These are phyloP conservation scores for Sturnira hondurensis DNA, from an alignment of 2,113 vertebrate genomes.

Conservation along the genomic window DNA sequence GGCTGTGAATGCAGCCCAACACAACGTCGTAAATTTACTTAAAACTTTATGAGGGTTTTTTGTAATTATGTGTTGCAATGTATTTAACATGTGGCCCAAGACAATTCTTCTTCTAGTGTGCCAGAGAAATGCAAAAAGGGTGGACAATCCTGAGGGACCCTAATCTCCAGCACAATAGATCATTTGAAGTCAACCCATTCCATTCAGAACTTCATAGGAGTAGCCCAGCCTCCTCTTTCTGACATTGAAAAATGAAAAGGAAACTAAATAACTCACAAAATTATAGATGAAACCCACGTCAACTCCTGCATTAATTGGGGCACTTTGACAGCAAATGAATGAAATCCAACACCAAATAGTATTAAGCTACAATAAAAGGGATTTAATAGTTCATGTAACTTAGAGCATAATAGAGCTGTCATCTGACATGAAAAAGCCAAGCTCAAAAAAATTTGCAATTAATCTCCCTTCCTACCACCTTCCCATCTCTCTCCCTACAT, in stretches of 20 bases:
- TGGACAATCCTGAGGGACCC: background rate
- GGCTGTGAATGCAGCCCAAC: no score
- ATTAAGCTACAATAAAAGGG: background rate
- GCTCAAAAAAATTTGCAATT: background rate
- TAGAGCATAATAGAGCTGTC: background rate
- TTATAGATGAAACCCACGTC: background rate
- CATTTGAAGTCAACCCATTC: background rate
- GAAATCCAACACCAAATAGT: background rate
- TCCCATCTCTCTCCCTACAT: background rate
- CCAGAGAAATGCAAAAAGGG: no score
- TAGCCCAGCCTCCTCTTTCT: background rate
- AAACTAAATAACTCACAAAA: background rate
- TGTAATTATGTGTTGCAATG: no score
- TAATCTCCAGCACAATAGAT: background rate
- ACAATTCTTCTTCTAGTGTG: no score
- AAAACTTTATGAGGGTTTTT: no score
- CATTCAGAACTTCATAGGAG: background rate
- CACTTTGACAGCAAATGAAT: background rate
- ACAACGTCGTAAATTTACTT: no score
- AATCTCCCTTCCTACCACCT: background rate
- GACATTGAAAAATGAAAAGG: background rate
- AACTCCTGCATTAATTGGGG: background rate
- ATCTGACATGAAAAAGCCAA: background rate
- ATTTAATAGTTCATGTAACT: background rate
- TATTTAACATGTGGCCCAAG: no score